Evolutionary conservation across 2,797 vertebrate genomes (phyloP).

Genomic region (Paratrypauchen microcephalus): DNA sequence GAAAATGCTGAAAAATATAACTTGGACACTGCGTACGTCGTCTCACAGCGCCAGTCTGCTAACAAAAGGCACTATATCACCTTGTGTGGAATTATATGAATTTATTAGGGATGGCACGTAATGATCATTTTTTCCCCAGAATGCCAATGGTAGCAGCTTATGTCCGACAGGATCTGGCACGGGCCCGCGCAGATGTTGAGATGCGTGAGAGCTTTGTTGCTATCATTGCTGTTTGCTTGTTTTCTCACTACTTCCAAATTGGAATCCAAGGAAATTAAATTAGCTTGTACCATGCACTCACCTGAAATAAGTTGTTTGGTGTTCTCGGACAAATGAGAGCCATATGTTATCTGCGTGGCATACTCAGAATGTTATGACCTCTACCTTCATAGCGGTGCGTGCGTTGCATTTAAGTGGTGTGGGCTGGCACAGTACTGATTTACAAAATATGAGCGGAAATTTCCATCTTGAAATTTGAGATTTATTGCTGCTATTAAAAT

Average conservation of each 20-base stretch:
- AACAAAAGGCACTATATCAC: not conserved
- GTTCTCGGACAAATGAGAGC: conserved; percentile 28
- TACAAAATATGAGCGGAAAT: not conserved
- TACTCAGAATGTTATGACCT: conserved; percentile 19
- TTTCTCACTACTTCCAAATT: conserved; percentile 41
- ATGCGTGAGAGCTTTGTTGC: conserved; percentile 9
- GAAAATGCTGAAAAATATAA: no score
- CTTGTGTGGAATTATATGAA: not conserved
- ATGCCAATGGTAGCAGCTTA: conserved; percentile 17
- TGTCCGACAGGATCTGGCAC: conserved; percentile 33
- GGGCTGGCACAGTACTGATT: not conserved
- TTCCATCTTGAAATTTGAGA: not conserved
- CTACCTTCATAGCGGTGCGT: conserved; percentile 5
- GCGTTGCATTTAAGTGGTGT: not conserved
- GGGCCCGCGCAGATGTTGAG: conserved; percentile 15
- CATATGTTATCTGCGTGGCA: conserved; percentile 35
- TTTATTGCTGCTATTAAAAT: not conserved
- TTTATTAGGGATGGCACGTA: not conserved
- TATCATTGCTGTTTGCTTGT: conserved; percentile 27
- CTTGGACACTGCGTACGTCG: not conserved
- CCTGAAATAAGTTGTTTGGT: conserved; percentile 43
- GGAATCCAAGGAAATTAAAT: conserved; percentile 43
- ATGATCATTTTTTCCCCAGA: not conserved
- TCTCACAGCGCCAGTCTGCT: not conserved
- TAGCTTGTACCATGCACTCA: conserved; percentile 36